A percentile compares a stretch with the other conserved stretches of the same genome.
phyloP scores from a whole-genome alignment of 1,140 invertebrate species.

The Drosophila chauvacae region DNA sequence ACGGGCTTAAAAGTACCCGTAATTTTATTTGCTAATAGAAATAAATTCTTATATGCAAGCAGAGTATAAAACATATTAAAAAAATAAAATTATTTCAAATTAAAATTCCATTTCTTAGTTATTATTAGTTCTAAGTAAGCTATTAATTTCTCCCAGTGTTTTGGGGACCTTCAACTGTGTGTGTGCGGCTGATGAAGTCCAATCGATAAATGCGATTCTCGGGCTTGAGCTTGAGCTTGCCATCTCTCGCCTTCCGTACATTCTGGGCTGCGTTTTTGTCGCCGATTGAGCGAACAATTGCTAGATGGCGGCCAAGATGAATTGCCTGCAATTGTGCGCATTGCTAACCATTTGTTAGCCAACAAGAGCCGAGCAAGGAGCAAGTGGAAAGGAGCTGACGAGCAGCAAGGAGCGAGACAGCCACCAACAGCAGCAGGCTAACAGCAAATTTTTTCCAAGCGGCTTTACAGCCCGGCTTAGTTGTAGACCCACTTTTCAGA shows the following conservation, averaged over 20 bases:
- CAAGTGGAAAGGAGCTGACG: slow-evolving; percentile 6
- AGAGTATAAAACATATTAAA: no score
- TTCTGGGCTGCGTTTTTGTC: slow-evolving; percentile 62
- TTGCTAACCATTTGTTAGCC: slow-evolving; percentile 72
- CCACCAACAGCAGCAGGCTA: slow-evolving; percentile 2
- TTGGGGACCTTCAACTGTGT: slow-evolving; percentile 31
- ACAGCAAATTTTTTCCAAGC: slow-evolving; percentile 8
- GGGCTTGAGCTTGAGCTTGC: slow-evolving; percentile 15
- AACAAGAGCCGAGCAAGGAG: slow-evolving; percentile 19
- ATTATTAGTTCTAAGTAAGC: background rate
- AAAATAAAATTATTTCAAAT: no score
- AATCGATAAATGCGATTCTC: slow-evolving; percentile 72
- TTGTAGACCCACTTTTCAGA: slow-evolving; percentile 5
- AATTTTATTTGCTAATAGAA: no score
- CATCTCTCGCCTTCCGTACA: slow-evolving; percentile 9
- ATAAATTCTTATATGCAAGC: no score
- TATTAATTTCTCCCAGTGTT: background rate
- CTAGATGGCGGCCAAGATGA: slow-evolving; percentile 69
- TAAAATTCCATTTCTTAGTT: background rate
- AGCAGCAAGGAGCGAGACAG: slow-evolving; percentile 4
- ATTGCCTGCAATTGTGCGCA: slow-evolving; percentile 81
- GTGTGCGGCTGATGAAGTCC: slow-evolving; percentile 57
- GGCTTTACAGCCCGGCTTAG: slow-evolving; percentile 30
- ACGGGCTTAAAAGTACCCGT: no score
- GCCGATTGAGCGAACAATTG: slow-evolving; percentile 76